phyloP scores from a whole-genome alignment of 1,140 invertebrate genomes.

The Schlechtendalia chinensis region DNA sequence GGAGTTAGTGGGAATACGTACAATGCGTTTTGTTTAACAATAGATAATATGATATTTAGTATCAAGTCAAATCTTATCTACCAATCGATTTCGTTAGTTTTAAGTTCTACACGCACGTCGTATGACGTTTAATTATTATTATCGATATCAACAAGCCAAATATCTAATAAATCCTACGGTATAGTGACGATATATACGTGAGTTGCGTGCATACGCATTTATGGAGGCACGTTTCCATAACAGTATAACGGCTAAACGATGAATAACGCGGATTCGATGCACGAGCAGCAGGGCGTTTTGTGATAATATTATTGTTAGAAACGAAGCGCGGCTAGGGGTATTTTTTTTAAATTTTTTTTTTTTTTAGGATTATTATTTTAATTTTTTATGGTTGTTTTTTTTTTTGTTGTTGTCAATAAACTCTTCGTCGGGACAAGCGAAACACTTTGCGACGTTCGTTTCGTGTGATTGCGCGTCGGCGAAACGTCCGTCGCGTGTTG shows the following conservation, averaged over 20 bases:
- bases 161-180: conserved; percentile 17
- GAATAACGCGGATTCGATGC: neutral
- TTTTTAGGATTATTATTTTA: neutral
- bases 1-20: conserved; percentile 17
- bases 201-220: neutral
- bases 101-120: too few species aligned
- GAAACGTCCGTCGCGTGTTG: neutral
- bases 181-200: neutral
- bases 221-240: conserved; percentile 12
- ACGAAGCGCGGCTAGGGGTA: too few species aligned
- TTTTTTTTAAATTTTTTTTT: too few species aligned
- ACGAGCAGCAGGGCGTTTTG: too few species aligned
- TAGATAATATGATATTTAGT: neutral
- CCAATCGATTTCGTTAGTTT: conserved; percentile 21
- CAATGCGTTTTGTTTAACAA: neutral
- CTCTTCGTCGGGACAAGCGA: neutral
- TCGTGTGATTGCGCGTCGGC: too few species aligned
- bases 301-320: neutral
- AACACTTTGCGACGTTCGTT: too few species aligned
- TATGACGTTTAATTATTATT: neutral
- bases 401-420: too few species aligned
- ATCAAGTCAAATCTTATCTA: neutral
- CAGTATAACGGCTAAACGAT: neutral
- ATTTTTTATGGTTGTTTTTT: too few species aligned
- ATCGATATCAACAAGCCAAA: neutral